Evolutionary conservation across 2,888 invertebrate species (phyloP).

Genomic region (Hyles lineata): DNA sequence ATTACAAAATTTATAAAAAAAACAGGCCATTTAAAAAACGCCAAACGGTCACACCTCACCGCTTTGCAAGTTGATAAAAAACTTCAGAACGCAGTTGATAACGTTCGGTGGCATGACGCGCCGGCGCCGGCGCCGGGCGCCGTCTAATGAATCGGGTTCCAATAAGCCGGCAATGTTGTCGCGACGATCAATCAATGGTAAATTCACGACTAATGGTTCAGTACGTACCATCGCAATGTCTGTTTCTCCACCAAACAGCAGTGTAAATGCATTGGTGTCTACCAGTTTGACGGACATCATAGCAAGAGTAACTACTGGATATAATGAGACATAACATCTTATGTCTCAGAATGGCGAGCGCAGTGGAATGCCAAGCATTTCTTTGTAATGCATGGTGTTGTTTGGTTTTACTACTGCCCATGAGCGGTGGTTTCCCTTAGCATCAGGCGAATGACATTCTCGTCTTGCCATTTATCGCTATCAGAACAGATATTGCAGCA

Average conservation of each 20-base stretch:
- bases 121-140: slow-evolving; percentile 9
- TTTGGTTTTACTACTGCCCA: too few species aligned
- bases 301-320: too few species aligned
- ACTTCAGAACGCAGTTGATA: neutral
- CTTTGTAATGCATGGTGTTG: too few species aligned
- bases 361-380: too few species aligned
- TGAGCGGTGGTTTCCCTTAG: too few species aligned
- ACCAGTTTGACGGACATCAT: too few species aligned
- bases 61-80: neutral
- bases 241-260: neutral
- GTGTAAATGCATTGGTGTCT: too few species aligned
- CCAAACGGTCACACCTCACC: neutral
- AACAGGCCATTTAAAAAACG: neutral
- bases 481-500: neutral
- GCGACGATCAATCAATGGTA: neutral
- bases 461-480: neutral
- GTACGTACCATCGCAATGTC: too few species aligned
- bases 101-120: neutral
- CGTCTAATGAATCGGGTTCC: slow-evolving; percentile 5
- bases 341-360: too few species aligned
- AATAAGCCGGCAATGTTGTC: neutral
- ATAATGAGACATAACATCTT: too few species aligned
- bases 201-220: neutral
- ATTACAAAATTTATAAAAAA: neutral
- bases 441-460: too few species aligned